Conservation (phyloP, 1,140 invertebrate genomes). For the Neodiprion fabricii region DNA sequence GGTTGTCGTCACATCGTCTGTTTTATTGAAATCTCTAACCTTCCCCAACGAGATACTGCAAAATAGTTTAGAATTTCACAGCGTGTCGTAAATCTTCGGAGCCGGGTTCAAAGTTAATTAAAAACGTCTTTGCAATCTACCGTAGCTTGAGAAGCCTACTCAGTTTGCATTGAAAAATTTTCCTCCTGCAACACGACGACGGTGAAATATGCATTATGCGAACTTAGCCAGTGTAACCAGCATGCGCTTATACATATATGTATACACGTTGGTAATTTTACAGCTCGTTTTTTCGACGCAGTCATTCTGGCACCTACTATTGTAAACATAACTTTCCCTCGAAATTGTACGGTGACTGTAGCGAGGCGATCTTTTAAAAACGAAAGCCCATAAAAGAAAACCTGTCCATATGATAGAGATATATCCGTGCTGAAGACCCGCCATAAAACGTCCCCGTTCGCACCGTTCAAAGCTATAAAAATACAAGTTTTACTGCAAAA, state of each 20-base stretch:
- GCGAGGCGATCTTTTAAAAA: neutral
- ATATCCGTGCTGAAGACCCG: neutral
- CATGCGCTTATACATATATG: no score
- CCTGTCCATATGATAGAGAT: neutral
- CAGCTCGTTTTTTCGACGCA: no score
- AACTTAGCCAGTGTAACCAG: no score
- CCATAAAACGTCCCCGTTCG: neutral
- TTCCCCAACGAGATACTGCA: neutral
- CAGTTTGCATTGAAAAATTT: no score
- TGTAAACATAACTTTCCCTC: no score
- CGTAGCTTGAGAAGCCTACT: no score
- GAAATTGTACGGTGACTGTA: neutral
- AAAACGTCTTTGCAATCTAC: no score
- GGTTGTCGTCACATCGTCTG: neutral
- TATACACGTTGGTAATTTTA: no score
- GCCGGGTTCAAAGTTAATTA: no score
- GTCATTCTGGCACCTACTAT: no score
- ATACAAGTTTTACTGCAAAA: neutral
- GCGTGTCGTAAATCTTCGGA: neutral
- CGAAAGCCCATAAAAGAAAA: conserved; percentile 5
- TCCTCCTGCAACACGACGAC: no score
- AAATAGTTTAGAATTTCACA: neutral
- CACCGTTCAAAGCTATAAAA: neutral
- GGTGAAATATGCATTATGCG: no score
- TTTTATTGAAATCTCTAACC: neutral